Conservation (phyloP, 2,113 vertebrate genomes). For the Ancistrus triradiatus region DNA sequence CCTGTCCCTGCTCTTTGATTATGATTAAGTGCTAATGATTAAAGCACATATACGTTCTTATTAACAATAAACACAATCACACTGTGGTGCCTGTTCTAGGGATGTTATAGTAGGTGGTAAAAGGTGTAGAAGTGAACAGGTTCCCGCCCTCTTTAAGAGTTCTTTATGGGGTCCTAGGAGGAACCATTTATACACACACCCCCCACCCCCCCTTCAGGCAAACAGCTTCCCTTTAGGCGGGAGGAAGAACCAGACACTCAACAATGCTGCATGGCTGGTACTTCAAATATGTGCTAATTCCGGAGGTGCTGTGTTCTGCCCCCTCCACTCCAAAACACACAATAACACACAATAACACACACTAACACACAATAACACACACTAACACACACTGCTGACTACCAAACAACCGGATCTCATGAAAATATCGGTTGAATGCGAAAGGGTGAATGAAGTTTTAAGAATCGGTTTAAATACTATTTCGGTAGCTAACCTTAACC, state of each 20-base stretch:
- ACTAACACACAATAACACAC: background rate
- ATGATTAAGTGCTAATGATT: too few relatives aligned
- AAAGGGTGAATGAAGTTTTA: too few relatives aligned
- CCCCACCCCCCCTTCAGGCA: background rate
- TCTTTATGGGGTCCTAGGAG: background rate
- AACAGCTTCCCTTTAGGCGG: background rate
- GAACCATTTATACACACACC: background rate
- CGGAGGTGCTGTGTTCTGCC: background rate
- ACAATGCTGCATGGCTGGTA: background rate
- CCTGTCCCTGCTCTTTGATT: too few relatives aligned
- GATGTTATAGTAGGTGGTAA: too few relatives aligned
- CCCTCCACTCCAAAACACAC: background rate
- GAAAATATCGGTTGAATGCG: too few relatives aligned
- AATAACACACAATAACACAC: constrained; percentile 1
- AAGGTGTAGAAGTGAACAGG: background rate
- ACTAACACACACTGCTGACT: too few relatives aligned
- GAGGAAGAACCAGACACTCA: background rate
- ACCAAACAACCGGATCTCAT: too few relatives aligned
- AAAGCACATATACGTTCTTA: too few relatives aligned
- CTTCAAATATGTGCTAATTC: background rate
- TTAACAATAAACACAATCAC: too few relatives aligned
- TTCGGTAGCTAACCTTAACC: too few relatives aligned
- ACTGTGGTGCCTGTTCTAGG: too few relatives aligned
- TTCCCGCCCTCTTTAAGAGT: background rate
- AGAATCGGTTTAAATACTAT: too few relatives aligned